Conservation (phyloP, 1,140 invertebrate genomes). For the Heliconius hermathena region DNA sequence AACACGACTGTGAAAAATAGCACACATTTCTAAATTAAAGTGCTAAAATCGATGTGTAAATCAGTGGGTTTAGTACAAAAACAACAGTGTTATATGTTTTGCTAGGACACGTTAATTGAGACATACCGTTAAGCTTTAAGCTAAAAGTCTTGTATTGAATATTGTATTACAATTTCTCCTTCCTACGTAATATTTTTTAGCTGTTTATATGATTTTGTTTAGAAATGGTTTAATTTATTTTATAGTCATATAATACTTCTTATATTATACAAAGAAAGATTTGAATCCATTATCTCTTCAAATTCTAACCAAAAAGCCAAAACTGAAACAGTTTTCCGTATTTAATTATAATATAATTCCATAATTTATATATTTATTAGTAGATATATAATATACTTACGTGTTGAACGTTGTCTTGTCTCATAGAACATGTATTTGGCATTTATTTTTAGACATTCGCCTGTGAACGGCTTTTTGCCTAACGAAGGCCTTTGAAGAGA, state of each 20-base stretch:
- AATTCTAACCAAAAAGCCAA: background rate
- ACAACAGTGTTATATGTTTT: slow-evolving; percentile 37
- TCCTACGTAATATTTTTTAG: background rate
- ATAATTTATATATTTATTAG: background rate
- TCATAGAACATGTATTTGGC: slow-evolving; percentile 6
- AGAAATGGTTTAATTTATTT: too few relatives aligned
- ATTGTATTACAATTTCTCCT: background rate
- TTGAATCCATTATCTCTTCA: background rate
- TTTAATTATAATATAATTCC: background rate
- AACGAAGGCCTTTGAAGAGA: slow-evolving; percentile 30
- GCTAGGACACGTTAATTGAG: slow-evolving; percentile 35
- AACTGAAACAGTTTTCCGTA: background rate
- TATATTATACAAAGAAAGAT: too few relatives aligned
- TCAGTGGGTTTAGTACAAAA: slow-evolving; percentile 33
- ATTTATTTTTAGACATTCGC: slow-evolving; percentile 19
- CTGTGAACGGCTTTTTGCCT: slow-evolving; percentile 25
- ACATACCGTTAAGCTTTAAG: slow-evolving; percentile 21
- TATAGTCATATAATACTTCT: too few relatives aligned
- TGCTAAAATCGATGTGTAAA: slow-evolving; percentile 48
- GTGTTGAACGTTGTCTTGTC: background rate
- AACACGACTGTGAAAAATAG: slow-evolving; percentile 22
- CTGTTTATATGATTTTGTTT: background rate
- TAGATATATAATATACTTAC: background rate
- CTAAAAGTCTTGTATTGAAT: slow-evolving; percentile 3
- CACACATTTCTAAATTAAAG: slow-evolving; percentile 18